Evolutionary conservation across 2,797 vertebrate species (phyloP).

Genomic region (Benthosema pterotum): DNA sequence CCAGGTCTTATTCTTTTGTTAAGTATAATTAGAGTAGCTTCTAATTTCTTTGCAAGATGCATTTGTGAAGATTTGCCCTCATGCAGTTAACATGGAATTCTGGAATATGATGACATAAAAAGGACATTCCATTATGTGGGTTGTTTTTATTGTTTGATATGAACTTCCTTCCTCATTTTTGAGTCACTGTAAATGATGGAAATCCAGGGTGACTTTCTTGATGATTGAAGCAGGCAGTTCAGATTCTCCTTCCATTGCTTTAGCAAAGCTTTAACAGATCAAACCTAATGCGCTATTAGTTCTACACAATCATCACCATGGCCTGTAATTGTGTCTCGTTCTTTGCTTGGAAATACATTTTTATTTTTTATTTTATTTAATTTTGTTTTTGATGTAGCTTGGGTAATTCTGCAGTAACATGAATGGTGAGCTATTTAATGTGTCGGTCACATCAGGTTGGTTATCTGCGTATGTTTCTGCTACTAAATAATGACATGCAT

Average conservation of each 20-base stretch:
- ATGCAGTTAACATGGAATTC: too few species aligned
- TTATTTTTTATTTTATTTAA: constrained; percentile 21
- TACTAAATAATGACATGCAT: constrained; percentile 2
- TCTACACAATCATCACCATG: constrained; percentile 14
- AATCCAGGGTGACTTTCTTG: constrained; percentile 11
- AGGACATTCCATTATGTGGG: constrained; percentile 19
- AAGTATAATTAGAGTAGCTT: constrained; percentile 6
- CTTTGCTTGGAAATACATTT: constrained; percentile 74
- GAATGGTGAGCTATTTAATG: constrained; percentile 39
- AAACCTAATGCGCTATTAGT: constrained; percentile 3
- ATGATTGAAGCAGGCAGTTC: constrained; percentile 43
- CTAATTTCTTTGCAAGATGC: constrained; percentile 20
- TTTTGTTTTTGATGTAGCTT: constrained; percentile 46
- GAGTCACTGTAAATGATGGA: constrained; percentile 10
- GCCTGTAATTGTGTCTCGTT: constrained; percentile 19
- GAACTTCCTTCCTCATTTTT: constrained; percentile 20
- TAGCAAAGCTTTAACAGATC: constrained; percentile 20
- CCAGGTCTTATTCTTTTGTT: constrained; percentile 2
- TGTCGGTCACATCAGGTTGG: constrained; percentile 44
- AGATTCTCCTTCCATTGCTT: constrained; percentile 17
- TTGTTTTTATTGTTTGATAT: constrained; percentile 28
- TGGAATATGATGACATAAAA: neutral
- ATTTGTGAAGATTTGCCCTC: constrained; percentile 21
- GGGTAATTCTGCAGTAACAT: constrained; percentile 56
- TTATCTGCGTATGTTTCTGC: constrained; percentile 4